phyloP scores from a whole-genome alignment of 2,888 invertebrate species.

The Dusona sp. region DNA sequence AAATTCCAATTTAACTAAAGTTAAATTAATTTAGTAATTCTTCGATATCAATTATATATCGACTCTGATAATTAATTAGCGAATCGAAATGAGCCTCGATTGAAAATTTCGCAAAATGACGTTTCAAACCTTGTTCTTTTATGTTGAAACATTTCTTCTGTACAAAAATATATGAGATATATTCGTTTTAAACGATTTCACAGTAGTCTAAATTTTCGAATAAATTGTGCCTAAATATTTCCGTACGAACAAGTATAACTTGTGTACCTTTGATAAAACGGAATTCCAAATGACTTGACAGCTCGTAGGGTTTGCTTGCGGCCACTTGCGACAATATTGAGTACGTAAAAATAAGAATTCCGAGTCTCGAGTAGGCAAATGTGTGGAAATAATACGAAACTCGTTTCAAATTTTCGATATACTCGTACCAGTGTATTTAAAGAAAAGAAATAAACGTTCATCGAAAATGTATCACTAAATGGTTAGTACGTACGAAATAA shows the following conservation, averaged over 20 bases:
- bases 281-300: background rate
- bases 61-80: no score
- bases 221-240: no score
- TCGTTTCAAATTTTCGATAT: background rate
- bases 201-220: no score
- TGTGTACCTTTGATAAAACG: conserved; percentile 3
- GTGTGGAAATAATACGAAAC: background rate
- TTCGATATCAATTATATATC: no score
- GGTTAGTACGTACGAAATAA: background rate
- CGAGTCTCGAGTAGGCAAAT: conserved; percentile 8
- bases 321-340: conserved; percentile 26
- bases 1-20: background rate
- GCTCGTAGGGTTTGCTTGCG: conserved; percentile 2
- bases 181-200: no score
- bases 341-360: background rate
- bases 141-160: no score
- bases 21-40: background rate
- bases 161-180: no score
- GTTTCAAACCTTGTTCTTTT: no score
- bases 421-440: background rate
- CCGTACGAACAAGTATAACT: background rate
- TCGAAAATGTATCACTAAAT: background rate
- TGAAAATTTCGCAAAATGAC: no score
- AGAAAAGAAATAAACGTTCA: background rate
- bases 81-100: no score